Conservation (phyloP, 2,113 vertebrate species). For the Mungos mungo region DNA sequence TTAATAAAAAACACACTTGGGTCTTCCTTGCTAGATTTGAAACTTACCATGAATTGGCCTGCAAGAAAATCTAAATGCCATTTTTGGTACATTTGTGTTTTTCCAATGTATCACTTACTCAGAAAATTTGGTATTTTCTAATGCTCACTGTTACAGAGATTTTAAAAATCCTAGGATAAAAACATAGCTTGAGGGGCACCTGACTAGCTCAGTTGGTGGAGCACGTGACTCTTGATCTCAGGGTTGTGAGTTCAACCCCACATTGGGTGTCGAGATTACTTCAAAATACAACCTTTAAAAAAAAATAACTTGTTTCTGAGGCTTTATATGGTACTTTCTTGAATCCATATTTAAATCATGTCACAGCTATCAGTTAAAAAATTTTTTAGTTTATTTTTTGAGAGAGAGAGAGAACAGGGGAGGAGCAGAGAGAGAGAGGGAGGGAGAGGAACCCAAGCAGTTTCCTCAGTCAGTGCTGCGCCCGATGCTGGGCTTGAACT, state of each 20-base stretch:
- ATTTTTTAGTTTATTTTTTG: no score
- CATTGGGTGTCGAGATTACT: background rate
- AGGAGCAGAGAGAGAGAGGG: no score
- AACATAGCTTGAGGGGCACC: background rate
- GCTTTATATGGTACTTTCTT: background rate
- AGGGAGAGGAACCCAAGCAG: no score
- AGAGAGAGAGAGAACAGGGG: no score
- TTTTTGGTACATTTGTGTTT: constrained; percentile 70
- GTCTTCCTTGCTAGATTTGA: constrained; percentile 70
- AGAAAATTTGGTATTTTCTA: constrained; percentile 40
- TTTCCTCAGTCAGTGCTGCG: no score
- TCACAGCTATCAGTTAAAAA: background rate
- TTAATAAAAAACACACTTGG: constrained; percentile 80
- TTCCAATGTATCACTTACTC: constrained; percentile 47
- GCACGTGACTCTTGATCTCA: background rate
- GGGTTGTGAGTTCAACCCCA: background rate
- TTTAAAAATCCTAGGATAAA: constrained; percentile 12
- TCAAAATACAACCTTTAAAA: background rate
- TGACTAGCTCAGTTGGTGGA: background rate
- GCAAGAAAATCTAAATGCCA: constrained; percentile 62
- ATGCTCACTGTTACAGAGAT: background rate
- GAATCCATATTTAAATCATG: background rate
- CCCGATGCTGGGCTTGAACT: no score
- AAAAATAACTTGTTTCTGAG: background rate
- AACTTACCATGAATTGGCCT: constrained; percentile 67